A percentile compares a stretch with the other conserved stretches of the same genome.
phyloP scores from a whole-genome alignment of 2,888 invertebrate species.

The Timandra comae region DNA sequence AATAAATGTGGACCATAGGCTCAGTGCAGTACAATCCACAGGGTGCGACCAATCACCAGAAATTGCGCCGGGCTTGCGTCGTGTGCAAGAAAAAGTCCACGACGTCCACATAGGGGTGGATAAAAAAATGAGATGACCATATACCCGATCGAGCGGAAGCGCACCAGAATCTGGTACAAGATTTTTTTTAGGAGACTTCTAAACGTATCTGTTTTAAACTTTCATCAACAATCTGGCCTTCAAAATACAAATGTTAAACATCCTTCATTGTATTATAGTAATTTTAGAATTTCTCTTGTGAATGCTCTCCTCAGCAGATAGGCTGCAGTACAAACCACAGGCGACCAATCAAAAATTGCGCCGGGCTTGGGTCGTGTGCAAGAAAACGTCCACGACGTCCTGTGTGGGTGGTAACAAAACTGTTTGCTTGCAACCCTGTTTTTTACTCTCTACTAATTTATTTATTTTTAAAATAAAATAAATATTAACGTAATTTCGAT shows the following conservation, averaged over 20 bases:
- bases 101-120: conserved; percentile 3
- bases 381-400: conserved; percentile 3
- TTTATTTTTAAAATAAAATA: no score
- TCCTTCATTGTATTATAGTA: conserved; percentile 1
- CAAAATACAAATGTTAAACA: background rate
- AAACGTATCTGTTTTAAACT: conserved; percentile 19
- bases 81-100: conserved; percentile 2
- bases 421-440: conserved; percentile 2
- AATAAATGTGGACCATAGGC: no score
- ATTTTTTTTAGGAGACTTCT: conserved; percentile 16
- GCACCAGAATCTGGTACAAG: conserved; percentile 22
- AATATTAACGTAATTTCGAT: no score
- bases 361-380: conserved; percentile 3
- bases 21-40: background rate
- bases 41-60: background rate
- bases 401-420: conserved; percentile 5
- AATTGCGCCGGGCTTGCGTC: conserved; percentile 1
- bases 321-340: background rate
- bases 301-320: background rate
- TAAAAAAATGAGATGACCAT: conserved; percentile 8
- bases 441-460: no score
- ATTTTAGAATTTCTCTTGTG: background rate
- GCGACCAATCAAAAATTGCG: background rate
- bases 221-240: conserved; percentile 7
- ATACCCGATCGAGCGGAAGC: conserved; percentile 17